Evolutionary conservation across 2,113 vertebrate species (phyloP), one percentile per base, ranked within the genome.

Genomic region (Numenius arquata): DNA sequence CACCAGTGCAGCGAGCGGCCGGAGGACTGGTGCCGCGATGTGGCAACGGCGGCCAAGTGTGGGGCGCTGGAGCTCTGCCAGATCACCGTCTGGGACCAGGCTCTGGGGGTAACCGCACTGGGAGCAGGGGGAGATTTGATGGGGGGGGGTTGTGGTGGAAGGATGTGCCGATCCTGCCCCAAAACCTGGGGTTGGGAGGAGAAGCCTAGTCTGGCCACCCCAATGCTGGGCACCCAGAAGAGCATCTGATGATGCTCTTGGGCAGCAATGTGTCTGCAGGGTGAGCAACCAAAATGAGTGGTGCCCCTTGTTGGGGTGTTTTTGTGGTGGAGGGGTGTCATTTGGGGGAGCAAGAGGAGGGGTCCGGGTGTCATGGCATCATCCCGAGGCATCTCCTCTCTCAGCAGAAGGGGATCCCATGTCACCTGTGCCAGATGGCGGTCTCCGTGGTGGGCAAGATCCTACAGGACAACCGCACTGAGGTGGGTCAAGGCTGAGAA

Each of bases 1-100:
- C 98, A 98, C 17, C 97, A 98, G 82, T 99, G 99, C 50, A 96
- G 97, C 5, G 96, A 98, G 47, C 98, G 97, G 63, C 98, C 99
- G 2, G 97, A 97, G n/a, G 98, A 99, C 93, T 99, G 99, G 99
- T 99, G 99, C 92, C 98, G 98, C 10, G 98, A 99, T 5, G 90
- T 98, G 70, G 98, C 95, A 89, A 98, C 98, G 0, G 99, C 99
- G 0, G 97, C 98, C 5, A 97, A 98, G 59, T 99, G 99, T 3
- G 98, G 99, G 26, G 98, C 98, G 0, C 96, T 99, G 73, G 79
- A 97, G 78, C 98, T 99, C 88, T 99, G 99, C 95, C 98, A 92
- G 91, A 98, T 99, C 95, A 98, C 97, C 0, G 98, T 98, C 34
- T 99, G 99, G 99, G 98, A 97, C 98, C 98, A 98, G 81, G 97